Conservation (phyloP, 2,888 invertebrate genomes). For the Ganaspis brasiliensis region DNA sequence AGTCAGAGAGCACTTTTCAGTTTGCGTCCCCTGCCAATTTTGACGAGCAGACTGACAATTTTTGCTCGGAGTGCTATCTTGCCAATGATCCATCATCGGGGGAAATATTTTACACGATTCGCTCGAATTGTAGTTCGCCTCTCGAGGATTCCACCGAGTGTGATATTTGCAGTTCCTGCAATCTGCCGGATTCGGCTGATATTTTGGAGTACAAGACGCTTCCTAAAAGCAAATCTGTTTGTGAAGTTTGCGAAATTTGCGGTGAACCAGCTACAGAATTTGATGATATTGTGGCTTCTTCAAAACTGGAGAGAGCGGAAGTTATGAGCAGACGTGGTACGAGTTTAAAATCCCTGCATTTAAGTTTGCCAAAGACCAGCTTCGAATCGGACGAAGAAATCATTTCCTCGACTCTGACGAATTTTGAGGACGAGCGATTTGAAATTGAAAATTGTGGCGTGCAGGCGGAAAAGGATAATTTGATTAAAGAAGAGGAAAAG, state of each 20-base stretch:
- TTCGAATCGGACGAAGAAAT: slow-evolving; percentile 59
- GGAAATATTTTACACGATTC: slow-evolving; percentile 73
- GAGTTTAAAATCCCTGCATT: slow-evolving; percentile 54
- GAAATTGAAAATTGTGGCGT: slow-evolving; percentile 76
- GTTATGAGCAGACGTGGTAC: slow-evolving; percentile 5
- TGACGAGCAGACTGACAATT: slow-evolving; percentile 71
- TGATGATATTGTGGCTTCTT: slow-evolving; percentile 40
- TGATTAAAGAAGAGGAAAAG: background rate
- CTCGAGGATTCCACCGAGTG: slow-evolving; percentile 78
- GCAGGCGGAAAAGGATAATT: slow-evolving; percentile 48
- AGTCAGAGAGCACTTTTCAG: slow-evolving; percentile 69
- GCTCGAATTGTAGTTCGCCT: slow-evolving; percentile 74
- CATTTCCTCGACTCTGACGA: slow-evolving; percentile 42
- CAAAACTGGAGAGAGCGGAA: slow-evolving; percentile 12
- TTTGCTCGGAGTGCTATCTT: slow-evolving; percentile 76
- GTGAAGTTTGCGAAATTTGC: slow-evolving; percentile 77
- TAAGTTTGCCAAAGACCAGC: slow-evolving; percentile 64
- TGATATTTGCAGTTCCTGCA: slow-evolving; percentile 77
- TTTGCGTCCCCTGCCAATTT: slow-evolving; percentile 69
- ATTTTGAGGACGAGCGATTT: slow-evolving; percentile 66
- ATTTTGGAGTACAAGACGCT: slow-evolving; percentile 56
- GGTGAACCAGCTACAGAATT: slow-evolving; percentile 66
- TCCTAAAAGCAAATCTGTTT: slow-evolving; percentile 56
- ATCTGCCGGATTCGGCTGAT: slow-evolving; percentile 69
- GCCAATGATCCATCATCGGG: slow-evolving; percentile 67